These are phyloP conservation scores for Camponotus pennsylvanicus DNA, from an alignment of 1,140 invertebrate genomes.

Conservation along the genomic window DNA sequence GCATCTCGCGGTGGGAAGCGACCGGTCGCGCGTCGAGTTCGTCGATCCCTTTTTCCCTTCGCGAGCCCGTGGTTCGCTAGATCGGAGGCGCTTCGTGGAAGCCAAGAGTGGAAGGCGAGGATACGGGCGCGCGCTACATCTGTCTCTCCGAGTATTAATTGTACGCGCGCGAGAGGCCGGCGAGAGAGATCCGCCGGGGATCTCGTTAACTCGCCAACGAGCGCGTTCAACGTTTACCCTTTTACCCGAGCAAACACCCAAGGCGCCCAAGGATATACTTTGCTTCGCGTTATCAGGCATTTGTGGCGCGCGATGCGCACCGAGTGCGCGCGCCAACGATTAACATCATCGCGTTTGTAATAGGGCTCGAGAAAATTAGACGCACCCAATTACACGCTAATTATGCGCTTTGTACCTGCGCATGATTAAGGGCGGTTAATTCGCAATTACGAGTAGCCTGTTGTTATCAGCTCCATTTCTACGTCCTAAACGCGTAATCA, in stretches of 20 bases:
- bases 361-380: slow-evolving; percentile 25
- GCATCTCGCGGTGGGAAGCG: not conserved
- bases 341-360: not conserved
- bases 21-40: slow-evolving; percentile 59
- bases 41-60: slow-evolving; percentile 66
- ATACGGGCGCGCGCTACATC: slow-evolving; percentile 10
- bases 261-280: not conserved
- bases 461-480: not conserved
- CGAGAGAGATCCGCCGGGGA: not conserved
- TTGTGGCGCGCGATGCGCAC: not conserved
- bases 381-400: slow-evolving; percentile 38
- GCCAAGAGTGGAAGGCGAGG: not conserved
- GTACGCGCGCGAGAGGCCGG: not conserved
- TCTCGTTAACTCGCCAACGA: slow-evolving; percentile 29
- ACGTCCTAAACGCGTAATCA: not conserved
- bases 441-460: not conserved
- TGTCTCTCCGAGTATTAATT: slow-evolving; percentile 28
- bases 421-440: slow-evolving; percentile 20
- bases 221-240: not conserved
- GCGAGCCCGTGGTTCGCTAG: not conserved
- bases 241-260: not conserved
- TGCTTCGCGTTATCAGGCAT: slow-evolving; percentile 8
- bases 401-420: slow-evolving; percentile 7
- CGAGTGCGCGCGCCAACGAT: not conserved
- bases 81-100: slow-evolving; percentile 56